phyloP scores from a whole-genome alignment of 2,113 vertebrate species.

The Heliornis fulica region DNA sequence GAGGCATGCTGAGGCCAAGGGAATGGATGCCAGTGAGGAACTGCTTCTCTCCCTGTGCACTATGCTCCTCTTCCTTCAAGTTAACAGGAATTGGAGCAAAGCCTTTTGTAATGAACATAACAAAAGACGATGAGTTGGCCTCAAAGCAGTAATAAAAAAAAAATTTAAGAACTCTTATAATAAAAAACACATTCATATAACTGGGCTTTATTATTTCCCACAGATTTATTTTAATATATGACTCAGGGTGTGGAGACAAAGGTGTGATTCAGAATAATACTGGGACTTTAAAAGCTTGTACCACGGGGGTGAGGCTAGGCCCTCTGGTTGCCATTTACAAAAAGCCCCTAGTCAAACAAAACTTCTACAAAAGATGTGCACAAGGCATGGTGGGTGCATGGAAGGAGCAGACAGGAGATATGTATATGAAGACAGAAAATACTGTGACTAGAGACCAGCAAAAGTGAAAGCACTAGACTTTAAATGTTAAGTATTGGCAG shows the following conservation, averaged over 20 bases:
- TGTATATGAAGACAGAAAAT: background rate
- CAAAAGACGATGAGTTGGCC: conserved; percentile 52
- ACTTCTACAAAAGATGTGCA: background rate
- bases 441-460: background rate
- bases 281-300: conserved; percentile 41
- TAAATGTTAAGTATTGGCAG: background rate
- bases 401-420: background rate
- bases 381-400: background rate
- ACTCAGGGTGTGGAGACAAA: conserved; percentile 49
- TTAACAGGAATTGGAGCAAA: conserved; percentile 26
- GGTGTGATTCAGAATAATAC: conserved; percentile 61
- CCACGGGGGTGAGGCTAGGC: background rate
- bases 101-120: conserved; percentile 43
- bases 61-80: background rate
- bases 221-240: conserved; percentile 63
- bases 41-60: background rate
- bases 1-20: background rate
- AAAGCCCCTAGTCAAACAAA: conserved; percentile 34
- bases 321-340: background rate
- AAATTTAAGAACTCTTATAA: conserved; percentile 25
- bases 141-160: conserved; percentile 51
- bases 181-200: conserved; percentile 54
- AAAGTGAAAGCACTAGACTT: background rate
- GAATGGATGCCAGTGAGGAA: background rate
- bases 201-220: conserved; percentile 64